Base-by-base conservation (phyloP, 2,888 invertebrate species). In the Tuberolachnus salignus region DNA sequence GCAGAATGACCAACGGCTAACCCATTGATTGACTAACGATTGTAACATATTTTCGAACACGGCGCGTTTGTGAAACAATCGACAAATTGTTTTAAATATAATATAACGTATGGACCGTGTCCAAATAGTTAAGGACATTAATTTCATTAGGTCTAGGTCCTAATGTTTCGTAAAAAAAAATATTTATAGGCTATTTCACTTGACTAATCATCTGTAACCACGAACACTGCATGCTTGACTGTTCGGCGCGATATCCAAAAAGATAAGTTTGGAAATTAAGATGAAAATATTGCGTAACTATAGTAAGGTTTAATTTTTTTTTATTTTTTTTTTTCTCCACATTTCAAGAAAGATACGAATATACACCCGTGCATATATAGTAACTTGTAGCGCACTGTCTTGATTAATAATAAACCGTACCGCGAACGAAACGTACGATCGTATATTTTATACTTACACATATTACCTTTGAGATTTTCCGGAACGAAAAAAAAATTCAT, bases 201-300 rank as follows among this genome's bases (percentile, higher is more conserved):
- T 78, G 67, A 51, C 78, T 78, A 78, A 78, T 78, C 78, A 78
- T 67, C 78, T 69, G 78, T 57, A 67, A 78, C n/a, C 78, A 69
- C 11, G 9, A 42, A 78, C 67, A 69, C 55, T 59, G 66, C 57
- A 78, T 69, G 66, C 78, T 78, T 49, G 57, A 78, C 69, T 78
- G 75, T 69, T 67, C 34, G 49, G 11, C 21, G n/a, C 69, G 46
- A 51, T 59, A 61, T 69, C 34, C 14, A 59, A 34, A 67, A 57
- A 26, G 44, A 57, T 66, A 44, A n/a, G 34, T 57, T 75, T 73
- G 53, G 73, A 23, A 63, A 73, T 75, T 75, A 66, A 75, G 46
- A 75, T 26, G 34, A 59, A 67, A 69, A 49, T 19, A 34, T 78
- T 69, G 21, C 59, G 67, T 57, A 78, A 78, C 13, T 16, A 3